A percentile compares a stretch with the other conserved stretches of the same genome.
phyloP scores from a whole-genome alignment of 2,797 vertebrate species.

The Odontamblyopus lacepedii region DNA sequence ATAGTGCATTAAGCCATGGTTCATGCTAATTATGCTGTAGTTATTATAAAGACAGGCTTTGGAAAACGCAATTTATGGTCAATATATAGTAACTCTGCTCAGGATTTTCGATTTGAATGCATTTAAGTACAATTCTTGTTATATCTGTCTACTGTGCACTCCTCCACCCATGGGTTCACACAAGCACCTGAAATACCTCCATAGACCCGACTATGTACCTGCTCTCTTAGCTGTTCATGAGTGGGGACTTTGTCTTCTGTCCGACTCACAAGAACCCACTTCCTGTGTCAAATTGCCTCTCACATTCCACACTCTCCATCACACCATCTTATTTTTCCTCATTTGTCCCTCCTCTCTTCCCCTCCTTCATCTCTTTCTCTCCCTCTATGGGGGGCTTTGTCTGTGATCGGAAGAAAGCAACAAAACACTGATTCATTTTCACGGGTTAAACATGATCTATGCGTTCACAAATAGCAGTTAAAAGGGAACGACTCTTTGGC shows the following conservation, averaged over 20 bases:
- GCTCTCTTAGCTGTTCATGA: slow-evolving; percentile 30
- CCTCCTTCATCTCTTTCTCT: slow-evolving; percentile 9
- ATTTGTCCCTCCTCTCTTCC: slow-evolving; percentile 60
- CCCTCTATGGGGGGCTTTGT: slow-evolving; percentile 81
- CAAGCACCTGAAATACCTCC: slow-evolving; percentile 59
- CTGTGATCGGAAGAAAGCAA: slow-evolving; percentile 53
- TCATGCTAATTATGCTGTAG: no score
- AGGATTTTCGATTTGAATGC: neutral
- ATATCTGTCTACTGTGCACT: neutral
- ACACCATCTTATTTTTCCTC: slow-evolving; percentile 59
- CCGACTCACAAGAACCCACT: slow-evolving; percentile 64
- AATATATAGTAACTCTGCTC: neutral
- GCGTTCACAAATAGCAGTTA: slow-evolving; percentile 42
- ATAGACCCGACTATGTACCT: slow-evolving; percentile 45
- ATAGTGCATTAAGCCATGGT: no score
- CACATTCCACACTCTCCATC: slow-evolving; percentile 74
- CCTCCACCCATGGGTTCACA: slow-evolving; percentile 34
- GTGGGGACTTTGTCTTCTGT: slow-evolving; percentile 65
- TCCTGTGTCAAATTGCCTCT: slow-evolving; percentile 80
- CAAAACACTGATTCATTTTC: slow-evolving; percentile 80
- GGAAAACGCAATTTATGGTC: neutral
- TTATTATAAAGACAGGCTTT: no score
- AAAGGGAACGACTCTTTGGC: slow-evolving; percentile 62
- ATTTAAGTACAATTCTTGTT: neutral
- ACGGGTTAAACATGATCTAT: slow-evolving; percentile 68